Evolutionary conservation across 2,888 invertebrate species (phyloP), one percentile per base, ranked within the genome.

Genomic region (Priapulus caudatus): DNA sequence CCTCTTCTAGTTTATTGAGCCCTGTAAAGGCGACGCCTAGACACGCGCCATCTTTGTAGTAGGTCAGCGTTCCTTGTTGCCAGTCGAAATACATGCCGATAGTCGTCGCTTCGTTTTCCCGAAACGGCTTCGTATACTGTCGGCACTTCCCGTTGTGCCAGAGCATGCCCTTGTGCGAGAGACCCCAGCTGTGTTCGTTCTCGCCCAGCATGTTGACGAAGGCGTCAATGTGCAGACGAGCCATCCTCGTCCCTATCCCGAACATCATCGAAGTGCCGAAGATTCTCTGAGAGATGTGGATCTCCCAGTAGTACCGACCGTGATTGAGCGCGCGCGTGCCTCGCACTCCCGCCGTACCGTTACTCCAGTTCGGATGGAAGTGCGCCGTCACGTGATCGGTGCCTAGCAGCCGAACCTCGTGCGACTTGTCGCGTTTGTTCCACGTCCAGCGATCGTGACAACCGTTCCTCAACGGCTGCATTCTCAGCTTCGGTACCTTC

Each of bases 241-340:
- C 77, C 43, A 70, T 65, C 50, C 67, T 68, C 2, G 79, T 80
- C 43, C 80, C 81, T 47, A 82, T 74, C 16, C 83, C 84, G 61
- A 84, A 82, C 83, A 84, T 83, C 74, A 84, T 82, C 62, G 81
- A 78, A 1, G 83, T 83, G 20, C 83, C 83, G 63, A 82, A 83
- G 44, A 83, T 76, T 45, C 83, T 70, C 61, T 79, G 78, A 0
- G 80, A 78, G 0, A 74, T 65, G 20, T 63, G 73, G 52, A 83
- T 68, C 65, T 83, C 81, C 82, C 82, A 82, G 65, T 80, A 82
- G 66, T 51, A 59, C 20, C 72, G 68, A 45, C 70, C 79, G 61
- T 79, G 77, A 66, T 82, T 82, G n/a, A 84, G 71, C 4, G 79
- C 70, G 20, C 78, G 71, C 18, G 78, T 81, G 3, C 82, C 83